phyloP scores from a whole-genome alignment of 2,888 invertebrate species.

The Stegana nigrithorax region DNA sequence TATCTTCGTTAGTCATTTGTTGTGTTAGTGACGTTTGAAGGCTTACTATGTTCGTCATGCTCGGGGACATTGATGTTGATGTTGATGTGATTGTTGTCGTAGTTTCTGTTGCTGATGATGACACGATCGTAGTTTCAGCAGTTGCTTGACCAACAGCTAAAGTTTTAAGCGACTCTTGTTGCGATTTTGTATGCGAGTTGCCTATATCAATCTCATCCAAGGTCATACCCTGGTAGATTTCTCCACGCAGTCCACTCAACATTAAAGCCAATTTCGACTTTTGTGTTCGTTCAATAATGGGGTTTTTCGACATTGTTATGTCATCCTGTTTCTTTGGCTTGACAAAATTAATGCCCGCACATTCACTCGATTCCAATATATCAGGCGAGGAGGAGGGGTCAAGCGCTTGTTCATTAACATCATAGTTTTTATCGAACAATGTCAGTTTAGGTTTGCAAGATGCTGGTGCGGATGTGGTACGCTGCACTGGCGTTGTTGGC shows the following conservation, averaged over 20 bases:
- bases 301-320: slow-evolving; percentile 42
- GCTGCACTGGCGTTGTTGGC: slow-evolving; percentile 24
- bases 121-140: slow-evolving; percentile 16
- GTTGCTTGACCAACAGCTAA: slow-evolving; percentile 14
- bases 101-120: slow-evolving; percentile 7
- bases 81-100: not conserved
- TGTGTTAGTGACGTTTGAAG: not conserved
- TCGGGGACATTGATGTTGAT: not conserved
- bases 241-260: slow-evolving; percentile 65
- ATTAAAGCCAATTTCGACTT: slow-evolving; percentile 66
- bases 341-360: slow-evolving; percentile 63
- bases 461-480: not conserved
- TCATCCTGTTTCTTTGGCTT: slow-evolving; percentile 62
- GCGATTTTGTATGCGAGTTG: not conserved
- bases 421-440: slow-evolving; percentile 61
- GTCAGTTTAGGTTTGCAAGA: slow-evolving; percentile 59
- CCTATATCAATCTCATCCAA: slow-evolving; percentile 33
- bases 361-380: slow-evolving; percentile 42
- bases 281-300: slow-evolving; percentile 58
- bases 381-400: slow-evolving; percentile 31
- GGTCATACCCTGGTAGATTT: slow-evolving; percentile 57
- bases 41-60: not conserved
- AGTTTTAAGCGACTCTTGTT: not conserved
- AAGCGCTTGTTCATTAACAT: slow-evolving; percentile 20
- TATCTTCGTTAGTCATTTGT: not conserved